Conservation (phyloP, 1,140 invertebrate genomes). For the Habropoda laboriosa region DNA sequence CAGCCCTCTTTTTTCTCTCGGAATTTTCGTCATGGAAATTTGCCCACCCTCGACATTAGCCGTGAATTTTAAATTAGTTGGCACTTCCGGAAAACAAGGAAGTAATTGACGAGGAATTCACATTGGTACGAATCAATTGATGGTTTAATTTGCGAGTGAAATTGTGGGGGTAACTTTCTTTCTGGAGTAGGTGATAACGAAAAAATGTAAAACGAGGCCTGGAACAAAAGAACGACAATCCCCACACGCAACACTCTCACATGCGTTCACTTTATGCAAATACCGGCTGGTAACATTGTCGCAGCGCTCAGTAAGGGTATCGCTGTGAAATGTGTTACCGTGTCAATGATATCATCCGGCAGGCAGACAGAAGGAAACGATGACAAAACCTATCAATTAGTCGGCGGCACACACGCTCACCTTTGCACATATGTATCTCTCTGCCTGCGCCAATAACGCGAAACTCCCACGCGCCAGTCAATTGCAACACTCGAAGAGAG, state of each 20-base stretch:
- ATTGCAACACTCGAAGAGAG: conserved; percentile 15
- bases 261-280: conserved; percentile 29
- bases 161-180: too few species aligned
- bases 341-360: conserved; percentile 50
- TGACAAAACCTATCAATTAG: conserved; percentile 53
- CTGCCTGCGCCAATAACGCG: conserved; percentile 1
- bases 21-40: conserved; percentile 51
- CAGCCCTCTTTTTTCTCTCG: neutral
- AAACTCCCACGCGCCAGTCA: conserved; percentile 23
- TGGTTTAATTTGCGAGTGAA: too few species aligned
- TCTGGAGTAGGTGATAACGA: too few species aligned
- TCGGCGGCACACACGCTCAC: conserved; percentile 18
- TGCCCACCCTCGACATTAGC: conserved; percentile 12
- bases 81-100: too few species aligned
- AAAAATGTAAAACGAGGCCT: neutral
- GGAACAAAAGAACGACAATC: neutral
- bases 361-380: conserved; percentile 49
- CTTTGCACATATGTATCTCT: neutral
- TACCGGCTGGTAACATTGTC: neutral
- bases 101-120: too few species aligned
- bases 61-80: conserved; percentile 25
- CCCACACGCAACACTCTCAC: neutral
- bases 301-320: conserved; percentile 29
- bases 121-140: too few species aligned
- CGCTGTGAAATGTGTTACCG: conserved; percentile 44